Percentiles rank a stretch among this genome's conserved stretches.
These are phyloP conservation scores for Brachionus sp. DNA, from an alignment of 1,140 invertebrate species.

Conservation along the genomic window DNA sequence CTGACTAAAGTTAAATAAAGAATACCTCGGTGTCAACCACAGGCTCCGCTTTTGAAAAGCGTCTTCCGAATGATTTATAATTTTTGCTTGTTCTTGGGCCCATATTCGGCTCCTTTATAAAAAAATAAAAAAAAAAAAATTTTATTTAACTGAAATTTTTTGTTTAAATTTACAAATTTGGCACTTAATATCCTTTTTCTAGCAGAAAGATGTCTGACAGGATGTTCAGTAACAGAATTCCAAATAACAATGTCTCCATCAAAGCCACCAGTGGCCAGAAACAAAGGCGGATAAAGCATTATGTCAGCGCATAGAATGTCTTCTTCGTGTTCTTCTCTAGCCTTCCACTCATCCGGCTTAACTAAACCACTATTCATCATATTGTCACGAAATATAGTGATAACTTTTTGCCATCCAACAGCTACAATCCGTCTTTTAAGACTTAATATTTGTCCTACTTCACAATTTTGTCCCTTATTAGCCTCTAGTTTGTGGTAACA, in stretches of 20 bases:
- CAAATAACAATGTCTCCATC: slow-evolving; percentile 75
- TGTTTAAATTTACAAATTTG: slow-evolving; percentile 49
- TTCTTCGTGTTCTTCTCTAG: slow-evolving; percentile 64
- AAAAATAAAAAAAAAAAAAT: no score
- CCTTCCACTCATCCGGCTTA: slow-evolving; percentile 57
- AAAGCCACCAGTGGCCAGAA: slow-evolving; percentile 67
- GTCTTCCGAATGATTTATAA: not conserved
- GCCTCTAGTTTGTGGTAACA: slow-evolving; percentile 55
- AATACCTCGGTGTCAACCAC: slow-evolving; percentile 19
- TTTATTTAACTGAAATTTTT: slow-evolving; percentile 47
- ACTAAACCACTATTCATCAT: slow-evolving; percentile 54
- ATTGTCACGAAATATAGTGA: slow-evolving; percentile 55
- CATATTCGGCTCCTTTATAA: not conserved
- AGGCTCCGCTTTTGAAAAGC: not conserved
- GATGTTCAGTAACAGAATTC: slow-evolving; percentile 60
- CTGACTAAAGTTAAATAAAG: not conserved
- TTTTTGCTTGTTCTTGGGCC: not conserved
- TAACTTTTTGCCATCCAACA: slow-evolving; percentile 55
- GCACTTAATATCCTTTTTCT: slow-evolving; percentile 46
- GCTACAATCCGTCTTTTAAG: slow-evolving; percentile 55
- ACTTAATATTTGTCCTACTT: slow-evolving; percentile 55
- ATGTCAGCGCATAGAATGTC: slow-evolving; percentile 67
- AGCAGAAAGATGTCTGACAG: slow-evolving; percentile 51
- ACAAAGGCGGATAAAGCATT: slow-evolving; percentile 61
- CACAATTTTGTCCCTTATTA: slow-evolving; percentile 54